These are phyloP conservation scores for Latrodectus geometricus DNA, from an alignment of 1,140 invertebrate genomes.

Conservation along the genomic window DNA sequence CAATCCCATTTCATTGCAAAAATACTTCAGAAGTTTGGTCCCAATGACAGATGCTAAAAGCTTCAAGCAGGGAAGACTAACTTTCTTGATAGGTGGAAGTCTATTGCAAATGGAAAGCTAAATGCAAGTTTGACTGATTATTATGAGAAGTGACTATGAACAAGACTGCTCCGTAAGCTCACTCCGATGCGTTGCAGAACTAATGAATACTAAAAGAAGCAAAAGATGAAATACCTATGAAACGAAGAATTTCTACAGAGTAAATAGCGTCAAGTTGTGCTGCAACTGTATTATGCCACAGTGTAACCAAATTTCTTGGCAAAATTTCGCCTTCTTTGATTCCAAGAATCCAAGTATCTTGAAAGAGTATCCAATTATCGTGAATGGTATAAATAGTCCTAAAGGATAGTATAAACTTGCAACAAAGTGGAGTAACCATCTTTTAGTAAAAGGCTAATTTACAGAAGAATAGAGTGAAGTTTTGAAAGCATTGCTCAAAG, in stretches of 20 bases:
- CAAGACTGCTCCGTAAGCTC: conserved; percentile 12
- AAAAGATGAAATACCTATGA: conserved; percentile 7
- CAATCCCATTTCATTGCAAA: conserved; percentile 21
- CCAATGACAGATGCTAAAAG: conserved; percentile 7
- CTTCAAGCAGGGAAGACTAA: neutral
- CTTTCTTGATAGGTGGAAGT: conserved; percentile 17
- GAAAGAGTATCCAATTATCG: conserved; percentile 10
- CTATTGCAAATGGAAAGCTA: neutral
- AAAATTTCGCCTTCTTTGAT: conserved; percentile 21
- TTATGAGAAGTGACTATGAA: conserved; percentile 7
- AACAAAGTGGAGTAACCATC: neutral
- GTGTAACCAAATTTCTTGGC: neutral
- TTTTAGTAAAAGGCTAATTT: no score
- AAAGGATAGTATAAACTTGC: conserved; percentile 26
- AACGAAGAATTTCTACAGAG: conserved; percentile 11
- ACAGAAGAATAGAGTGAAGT: no score
- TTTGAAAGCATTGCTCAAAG: no score
- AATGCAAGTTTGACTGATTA: neutral
- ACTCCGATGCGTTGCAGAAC: conserved; percentile 31
- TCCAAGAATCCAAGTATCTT: conserved; percentile 44
- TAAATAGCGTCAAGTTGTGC: neutral
- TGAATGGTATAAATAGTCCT: neutral
- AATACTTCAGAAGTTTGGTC: neutral
- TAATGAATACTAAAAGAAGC: neutral
- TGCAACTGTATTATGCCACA: neutral